These are phyloP conservation scores for Pelecanus crispus DNA, from an alignment of 2,113 vertebrate species.

Conservation along the genomic window DNA sequence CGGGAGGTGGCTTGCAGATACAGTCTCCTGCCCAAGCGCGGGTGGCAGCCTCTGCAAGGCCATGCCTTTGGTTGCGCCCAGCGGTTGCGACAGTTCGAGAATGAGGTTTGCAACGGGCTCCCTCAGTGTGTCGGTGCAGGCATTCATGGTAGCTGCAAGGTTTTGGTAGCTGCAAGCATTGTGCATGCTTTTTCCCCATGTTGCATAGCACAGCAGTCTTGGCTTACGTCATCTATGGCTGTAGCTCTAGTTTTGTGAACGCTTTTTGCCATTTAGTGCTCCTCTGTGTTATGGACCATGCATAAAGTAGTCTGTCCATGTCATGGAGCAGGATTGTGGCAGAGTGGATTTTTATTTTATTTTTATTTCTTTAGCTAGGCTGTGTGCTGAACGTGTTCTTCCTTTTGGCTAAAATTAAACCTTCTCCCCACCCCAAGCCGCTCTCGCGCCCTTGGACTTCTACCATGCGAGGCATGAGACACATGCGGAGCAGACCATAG, in stretches of 20 bases:
- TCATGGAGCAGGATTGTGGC: neutral
- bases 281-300: neutral
- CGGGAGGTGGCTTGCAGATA: neutral
- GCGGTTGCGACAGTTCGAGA: neutral
- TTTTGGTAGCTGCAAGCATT: neutral
- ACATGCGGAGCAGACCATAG: neutral
- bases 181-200: accelerated
- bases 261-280: neutral
- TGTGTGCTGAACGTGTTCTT: neutral
- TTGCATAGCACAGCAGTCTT: neutral
- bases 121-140: accelerated
- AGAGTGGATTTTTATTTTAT: neutral
- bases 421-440: neutral
- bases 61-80: neutral
- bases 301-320: neutral
- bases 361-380: neutral
- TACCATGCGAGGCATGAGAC: neutral
- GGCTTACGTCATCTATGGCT: neutral
- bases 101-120: neutral
- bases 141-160: neutral
- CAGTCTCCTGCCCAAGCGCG: accelerated
- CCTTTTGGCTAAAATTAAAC: conserved; percentile 25
- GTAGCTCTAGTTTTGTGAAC: neutral
- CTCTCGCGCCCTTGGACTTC: neutral
- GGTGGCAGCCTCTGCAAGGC: neutral